phyloP scores from a whole-genome alignment of 2,113 vertebrate genomes.

The Tamias sibiricus region DNA sequence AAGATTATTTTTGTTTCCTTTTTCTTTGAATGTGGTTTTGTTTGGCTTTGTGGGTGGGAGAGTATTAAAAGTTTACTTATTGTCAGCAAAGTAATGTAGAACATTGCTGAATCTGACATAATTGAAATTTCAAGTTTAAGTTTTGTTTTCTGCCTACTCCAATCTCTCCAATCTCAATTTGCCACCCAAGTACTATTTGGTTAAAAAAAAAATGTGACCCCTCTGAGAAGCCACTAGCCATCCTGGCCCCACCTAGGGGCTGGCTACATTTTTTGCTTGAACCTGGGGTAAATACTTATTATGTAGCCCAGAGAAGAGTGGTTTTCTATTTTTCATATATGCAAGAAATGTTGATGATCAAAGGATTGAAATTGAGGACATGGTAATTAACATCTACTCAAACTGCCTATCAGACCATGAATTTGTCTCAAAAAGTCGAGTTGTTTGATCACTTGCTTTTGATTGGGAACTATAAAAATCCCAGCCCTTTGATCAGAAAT shows the following conservation, averaged over 20 bases:
- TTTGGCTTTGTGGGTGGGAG: neutral
- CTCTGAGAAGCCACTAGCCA: neutral
- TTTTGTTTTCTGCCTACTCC: constrained; percentile 51
- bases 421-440: constrained; percentile 68
- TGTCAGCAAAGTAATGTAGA: constrained; percentile 43
- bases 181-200: neutral
- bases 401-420: constrained; percentile 54
- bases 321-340: neutral
- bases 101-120: constrained; percentile 45
- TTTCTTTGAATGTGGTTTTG: constrained; percentile 34
- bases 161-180: neutral
- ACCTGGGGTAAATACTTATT: neutral
- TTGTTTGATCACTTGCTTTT: constrained; percentile 81
- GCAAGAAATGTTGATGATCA: constrained; percentile 40
- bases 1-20: neutral
- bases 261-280: neutral
- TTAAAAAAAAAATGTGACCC: neutral
- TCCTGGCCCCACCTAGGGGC: neutral
- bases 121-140: constrained; percentile 47
- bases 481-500: constrained; percentile 80
- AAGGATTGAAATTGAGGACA: constrained; percentile 62
- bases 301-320: neutral
- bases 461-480: constrained; percentile 64
- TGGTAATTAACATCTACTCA: constrained; percentile 65
- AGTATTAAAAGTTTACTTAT: neutral